Conservation (phyloP, 2,888 invertebrate species). For the Rhodophaea formosa region DNA sequence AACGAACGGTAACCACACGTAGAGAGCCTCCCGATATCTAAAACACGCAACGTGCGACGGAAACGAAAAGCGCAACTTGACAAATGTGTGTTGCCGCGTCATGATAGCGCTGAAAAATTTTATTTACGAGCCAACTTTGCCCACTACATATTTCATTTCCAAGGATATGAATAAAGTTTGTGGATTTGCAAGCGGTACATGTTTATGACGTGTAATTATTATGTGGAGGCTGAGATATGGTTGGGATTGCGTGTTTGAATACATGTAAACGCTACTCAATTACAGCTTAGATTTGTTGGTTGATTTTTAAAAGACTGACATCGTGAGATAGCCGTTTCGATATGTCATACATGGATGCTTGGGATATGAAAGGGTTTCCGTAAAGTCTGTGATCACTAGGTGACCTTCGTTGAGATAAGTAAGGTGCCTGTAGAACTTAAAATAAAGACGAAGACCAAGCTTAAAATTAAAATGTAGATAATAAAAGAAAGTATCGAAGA, state of each 20-base stretch:
- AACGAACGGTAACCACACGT: slow-evolving; percentile 3
- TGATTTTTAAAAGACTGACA: no score
- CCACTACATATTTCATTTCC: slow-evolving; percentile 16
- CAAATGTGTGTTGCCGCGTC: slow-evolving; percentile 23
- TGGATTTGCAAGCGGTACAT: slow-evolving; percentile 10
- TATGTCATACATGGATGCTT: no score
- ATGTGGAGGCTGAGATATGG: slow-evolving; percentile 5
- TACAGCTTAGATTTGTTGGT: neutral
- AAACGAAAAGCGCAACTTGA: slow-evolving; percentile 30
- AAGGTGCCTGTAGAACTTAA: no score
- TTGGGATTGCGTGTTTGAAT: slow-evolving; percentile 1
- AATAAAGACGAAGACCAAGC: no score
- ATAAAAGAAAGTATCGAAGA: no score
- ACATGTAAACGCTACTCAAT: neutral
- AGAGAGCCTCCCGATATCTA: slow-evolving; percentile 24
- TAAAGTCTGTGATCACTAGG: no score
- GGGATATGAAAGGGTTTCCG: no score
- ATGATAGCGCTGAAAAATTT: slow-evolving; percentile 16
- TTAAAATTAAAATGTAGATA: no score
- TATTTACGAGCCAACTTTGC: slow-evolving; percentile 18
- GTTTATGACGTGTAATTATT: slow-evolving; percentile 11
- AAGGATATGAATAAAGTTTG: slow-evolving; percentile 18
- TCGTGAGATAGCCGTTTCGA: no score
- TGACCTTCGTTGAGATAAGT: no score
- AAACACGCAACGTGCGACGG: slow-evolving; percentile 19